Evolutionary conservation across 1,140 invertebrate species (phyloP), one percentile per base, ranked within the genome.

Genomic region (Trinorchestia longiramus): DNA sequence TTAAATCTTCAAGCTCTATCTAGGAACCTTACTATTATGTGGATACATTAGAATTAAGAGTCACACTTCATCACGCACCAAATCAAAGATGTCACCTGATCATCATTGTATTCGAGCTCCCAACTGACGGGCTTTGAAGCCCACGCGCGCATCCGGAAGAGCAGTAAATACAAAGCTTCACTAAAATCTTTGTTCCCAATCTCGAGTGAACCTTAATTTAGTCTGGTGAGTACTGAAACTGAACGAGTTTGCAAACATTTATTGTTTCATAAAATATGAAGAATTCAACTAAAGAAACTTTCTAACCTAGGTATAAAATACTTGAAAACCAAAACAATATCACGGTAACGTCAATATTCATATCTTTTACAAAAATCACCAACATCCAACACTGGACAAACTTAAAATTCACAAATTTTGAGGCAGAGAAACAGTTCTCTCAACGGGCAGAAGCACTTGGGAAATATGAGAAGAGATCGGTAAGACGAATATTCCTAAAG

Each of bases 201-300:
- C 8, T 36, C 1, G 15, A 23, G 62, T 3, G 11, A 1, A 77
- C 1, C 28, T 23, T 23, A 77, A 77, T 77, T 36, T 36, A 3
- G 28, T 36, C 36, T 77, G 62, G 62, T 23, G 11, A 36, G 15
- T 19, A 77, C 15, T 77, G 62, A 77, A 77, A 77, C 11, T 19
- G 28, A 19, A 77, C 36, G 6, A 53, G 62, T 36, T 36, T 23
- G 28, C 62, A 77, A 19, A 77, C 3, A 11, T 77, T 77, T 77
- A 77, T 77, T 77, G 62, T 77, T 77, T 77, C 62, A 77, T 77
- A 77, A 77, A 77, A 77, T 77, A 77, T 77, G 62, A 77, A 77
- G 62, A 77, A 77, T 23, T 77, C 62, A 77, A 77, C 62, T 77
- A 77, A 77, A 77, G 47, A 77, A 15, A 36, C 28, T 3, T 77